These are phyloP conservation scores for Rhamphomyia laevipes DNA, from an alignment of 2,888 invertebrate genomes.

Conservation along the genomic window DNA sequence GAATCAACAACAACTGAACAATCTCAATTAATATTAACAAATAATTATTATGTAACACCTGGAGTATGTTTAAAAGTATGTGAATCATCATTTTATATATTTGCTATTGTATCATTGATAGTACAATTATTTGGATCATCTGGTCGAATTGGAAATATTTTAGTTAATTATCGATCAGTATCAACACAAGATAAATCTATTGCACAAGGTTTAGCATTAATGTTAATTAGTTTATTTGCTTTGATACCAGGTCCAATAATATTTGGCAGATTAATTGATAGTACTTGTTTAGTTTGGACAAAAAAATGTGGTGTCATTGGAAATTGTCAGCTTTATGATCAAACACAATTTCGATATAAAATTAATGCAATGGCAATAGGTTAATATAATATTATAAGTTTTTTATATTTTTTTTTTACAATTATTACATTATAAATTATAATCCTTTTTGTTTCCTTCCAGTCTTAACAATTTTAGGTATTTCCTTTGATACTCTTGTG, in stretches of 20 bases:
- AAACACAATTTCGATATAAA: slow-evolving; percentile 43
- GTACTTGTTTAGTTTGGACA: slow-evolving; percentile 55
- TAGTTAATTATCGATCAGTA: slow-evolving; percentile 53
- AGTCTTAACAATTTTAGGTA: slow-evolving; percentile 46
- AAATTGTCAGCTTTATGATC: slow-evolving; percentile 57
- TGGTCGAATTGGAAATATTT: slow-evolving; percentile 52
- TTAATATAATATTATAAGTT: slow-evolving; percentile 23
- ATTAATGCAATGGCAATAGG: slow-evolving; percentile 45
- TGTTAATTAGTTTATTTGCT: slow-evolving; percentile 49
- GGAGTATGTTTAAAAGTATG: slow-evolving; percentile 42
- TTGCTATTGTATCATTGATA: slow-evolving; percentile 40
- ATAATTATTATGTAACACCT: slow-evolving; percentile 22
- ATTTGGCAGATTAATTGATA: slow-evolving; percentile 51
- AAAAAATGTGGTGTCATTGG: slow-evolving; percentile 48
- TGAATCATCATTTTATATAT: slow-evolving; percentile 39
- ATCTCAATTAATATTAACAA: neutral
- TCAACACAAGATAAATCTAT: slow-evolving; percentile 50
- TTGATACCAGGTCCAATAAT: slow-evolving; percentile 59
- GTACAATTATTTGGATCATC: slow-evolving; percentile 50
- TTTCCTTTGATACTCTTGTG: slow-evolving; percentile 47
- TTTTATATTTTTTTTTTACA: neutral
- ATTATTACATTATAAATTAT: no score
- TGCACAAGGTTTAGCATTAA: slow-evolving; percentile 49
- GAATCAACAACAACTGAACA: neutral
- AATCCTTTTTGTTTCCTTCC: slow-evolving; percentile 18